Percentiles rank a stretch among this genome's conserved stretches.
These are phyloP conservation scores for Prosopocoilus inquinatus DNA, from an alignment of 2,888 invertebrate genomes.

Conservation along the genomic window DNA sequence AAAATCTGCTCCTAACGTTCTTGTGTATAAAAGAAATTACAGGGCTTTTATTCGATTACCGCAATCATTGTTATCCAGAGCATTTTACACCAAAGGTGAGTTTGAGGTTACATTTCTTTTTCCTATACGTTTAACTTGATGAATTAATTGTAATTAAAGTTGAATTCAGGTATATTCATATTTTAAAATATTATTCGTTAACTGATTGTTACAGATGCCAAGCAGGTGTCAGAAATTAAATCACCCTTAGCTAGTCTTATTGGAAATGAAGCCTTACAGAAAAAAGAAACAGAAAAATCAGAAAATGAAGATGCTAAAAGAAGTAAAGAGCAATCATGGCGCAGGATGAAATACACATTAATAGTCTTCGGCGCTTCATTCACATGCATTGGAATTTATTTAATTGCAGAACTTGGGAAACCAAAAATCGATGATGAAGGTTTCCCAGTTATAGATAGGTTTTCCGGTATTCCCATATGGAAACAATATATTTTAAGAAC, in stretches of 20 bases:
- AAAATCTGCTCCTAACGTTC: slow-evolving; percentile 14
- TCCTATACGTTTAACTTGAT: too few relatives aligned
- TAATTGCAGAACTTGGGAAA: slow-evolving; percentile 71
- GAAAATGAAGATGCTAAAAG: slow-evolving; percentile 28
- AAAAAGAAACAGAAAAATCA: slow-evolving; percentile 18
- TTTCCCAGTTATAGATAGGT: slow-evolving; percentile 70
- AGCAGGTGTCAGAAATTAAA: slow-evolving; percentile 18
- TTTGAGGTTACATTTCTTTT: slow-evolving; percentile 21
- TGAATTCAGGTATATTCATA: background rate
- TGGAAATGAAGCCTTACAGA: slow-evolving; percentile 21
- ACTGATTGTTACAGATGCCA: slow-evolving; percentile 17
- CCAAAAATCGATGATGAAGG: slow-evolving; percentile 73
- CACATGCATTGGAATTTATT: slow-evolving; percentile 58
- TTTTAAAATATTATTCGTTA: background rate
- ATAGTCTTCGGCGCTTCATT: slow-evolving; percentile 60
- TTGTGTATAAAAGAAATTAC: slow-evolving; percentile 9
- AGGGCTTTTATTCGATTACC: slow-evolving; percentile 20
- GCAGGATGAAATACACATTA: slow-evolving; percentile 41
- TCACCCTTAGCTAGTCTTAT: slow-evolving; percentile 27
- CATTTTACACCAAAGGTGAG: slow-evolving; percentile 28
- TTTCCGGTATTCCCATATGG: slow-evolving; percentile 64
- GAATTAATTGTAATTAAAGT: too few relatives aligned
- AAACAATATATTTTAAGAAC: slow-evolving; percentile 71
- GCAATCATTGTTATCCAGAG: slow-evolving; percentile 14
- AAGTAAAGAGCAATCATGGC: slow-evolving; percentile 36